phyloP scores from a whole-genome alignment of 2,113 vertebrate species.

The Ellobius talpinus region DNA sequence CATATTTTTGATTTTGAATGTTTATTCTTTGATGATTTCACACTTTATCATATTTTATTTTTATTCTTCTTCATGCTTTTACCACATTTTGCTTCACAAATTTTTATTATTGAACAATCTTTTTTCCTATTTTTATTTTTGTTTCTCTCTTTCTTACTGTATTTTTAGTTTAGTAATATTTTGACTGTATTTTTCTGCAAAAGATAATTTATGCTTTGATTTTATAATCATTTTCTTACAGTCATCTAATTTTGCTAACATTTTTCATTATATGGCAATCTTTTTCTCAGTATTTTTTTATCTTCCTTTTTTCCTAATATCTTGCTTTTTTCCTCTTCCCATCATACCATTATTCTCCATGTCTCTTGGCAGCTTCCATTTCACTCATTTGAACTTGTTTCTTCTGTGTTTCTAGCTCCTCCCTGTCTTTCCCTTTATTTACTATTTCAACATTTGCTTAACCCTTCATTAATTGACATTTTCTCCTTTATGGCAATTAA shows the following conservation, averaged over 20 bases:
- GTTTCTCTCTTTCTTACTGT: neutral
- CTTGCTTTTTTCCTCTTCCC: neutral
- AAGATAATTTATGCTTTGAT: neutral
- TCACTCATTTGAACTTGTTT: neutral
- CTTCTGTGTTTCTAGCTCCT: neutral
- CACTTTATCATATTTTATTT: neutral
- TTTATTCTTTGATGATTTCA: neutral
- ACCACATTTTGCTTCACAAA: neutral
- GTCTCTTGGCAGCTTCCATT: neutral
- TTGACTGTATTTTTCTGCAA: neutral
- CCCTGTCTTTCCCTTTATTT: neutral
- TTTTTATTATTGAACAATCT: neutral
- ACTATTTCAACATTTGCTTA: neutral
- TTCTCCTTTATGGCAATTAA: neutral
- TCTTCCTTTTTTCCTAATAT: neutral
- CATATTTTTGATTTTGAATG: neutral
- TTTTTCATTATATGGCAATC: neutral
- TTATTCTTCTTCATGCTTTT: neutral
- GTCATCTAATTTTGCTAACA: neutral
- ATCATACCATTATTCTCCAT: neutral
- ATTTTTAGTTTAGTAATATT: neutral
- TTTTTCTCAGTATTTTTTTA: neutral
- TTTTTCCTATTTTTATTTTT: neutral
- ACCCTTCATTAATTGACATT: neutral
- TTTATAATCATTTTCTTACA: neutral